Conservation (phyloP, 1,140 invertebrate species). For the Hermetia illucens region DNA sequence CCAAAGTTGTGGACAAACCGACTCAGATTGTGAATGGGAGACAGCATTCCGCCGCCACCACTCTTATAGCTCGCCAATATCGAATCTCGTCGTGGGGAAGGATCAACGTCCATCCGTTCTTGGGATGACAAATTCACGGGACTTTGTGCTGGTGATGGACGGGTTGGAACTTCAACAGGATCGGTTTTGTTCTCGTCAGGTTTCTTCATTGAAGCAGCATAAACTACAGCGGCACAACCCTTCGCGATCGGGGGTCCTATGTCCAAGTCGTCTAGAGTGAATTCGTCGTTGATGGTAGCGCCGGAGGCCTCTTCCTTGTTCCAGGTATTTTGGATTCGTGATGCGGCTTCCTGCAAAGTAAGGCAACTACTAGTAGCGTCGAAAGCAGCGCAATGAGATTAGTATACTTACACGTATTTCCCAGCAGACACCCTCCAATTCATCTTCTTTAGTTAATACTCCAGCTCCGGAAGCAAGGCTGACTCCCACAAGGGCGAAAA, state of each 20-base stretch:
- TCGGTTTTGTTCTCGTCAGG: background rate
- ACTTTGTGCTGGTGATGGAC: slow-evolving; percentile 2
- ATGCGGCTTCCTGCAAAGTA: slow-evolving; percentile 40
- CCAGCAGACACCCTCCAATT: slow-evolving; percentile 62
- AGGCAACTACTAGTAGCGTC: background rate
- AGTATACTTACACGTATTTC: slow-evolving; percentile 48
- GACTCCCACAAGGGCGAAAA: slow-evolving; percentile 61
- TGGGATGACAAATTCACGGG: slow-evolving; percentile 4
- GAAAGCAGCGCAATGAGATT: slow-evolving; percentile 1
- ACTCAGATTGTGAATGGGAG: slow-evolving; percentile 27
- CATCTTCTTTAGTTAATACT: slow-evolving; percentile 63
- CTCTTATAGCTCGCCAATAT: too few relatives aligned
- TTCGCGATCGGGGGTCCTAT: slow-evolving; percentile 61
- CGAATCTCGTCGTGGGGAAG: too few relatives aligned
- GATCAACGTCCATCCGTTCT: too few relatives aligned
- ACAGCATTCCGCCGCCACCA: slow-evolving; percentile 19
- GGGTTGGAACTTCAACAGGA: background rate
- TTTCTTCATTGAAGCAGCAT: slow-evolving; percentile 42
- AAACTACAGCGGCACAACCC: slow-evolving; percentile 71
- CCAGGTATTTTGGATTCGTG: slow-evolving; percentile 42
- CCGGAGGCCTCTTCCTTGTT: slow-evolving; percentile 38
- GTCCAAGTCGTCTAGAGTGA: slow-evolving; percentile 44
- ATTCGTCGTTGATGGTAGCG: slow-evolving; percentile 22
- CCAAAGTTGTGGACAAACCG: slow-evolving; percentile 28
- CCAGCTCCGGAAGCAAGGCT: slow-evolving; percentile 57